phyloP scores from a whole-genome alignment of 2,888 invertebrate species.

The Apamea epomidion region DNA sequence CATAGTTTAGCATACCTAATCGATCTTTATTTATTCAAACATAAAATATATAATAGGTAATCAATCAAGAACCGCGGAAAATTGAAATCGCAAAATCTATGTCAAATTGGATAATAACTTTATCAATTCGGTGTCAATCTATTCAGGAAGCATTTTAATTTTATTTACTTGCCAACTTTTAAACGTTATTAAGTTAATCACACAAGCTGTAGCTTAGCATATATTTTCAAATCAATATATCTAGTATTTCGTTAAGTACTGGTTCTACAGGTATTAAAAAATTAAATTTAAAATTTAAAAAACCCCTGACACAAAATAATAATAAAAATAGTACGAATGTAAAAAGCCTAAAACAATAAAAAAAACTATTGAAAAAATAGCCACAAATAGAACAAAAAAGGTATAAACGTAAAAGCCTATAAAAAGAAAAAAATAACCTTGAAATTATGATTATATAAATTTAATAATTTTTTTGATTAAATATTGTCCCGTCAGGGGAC shows the following conservation, averaged over 20 bases:
- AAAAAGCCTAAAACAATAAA: too few species aligned
- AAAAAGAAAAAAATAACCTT: too few species aligned
- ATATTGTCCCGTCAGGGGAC: too few species aligned
- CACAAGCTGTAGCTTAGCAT: conserved; percentile 11
- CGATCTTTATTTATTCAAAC: neutral
- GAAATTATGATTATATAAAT: too few species aligned
- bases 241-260: conserved; percentile 21
- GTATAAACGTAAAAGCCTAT: too few species aligned
- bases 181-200: conserved; percentile 1
- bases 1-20: neutral
- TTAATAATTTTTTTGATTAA: too few species aligned
- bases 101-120: conserved; percentile 14
- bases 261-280: conserved; percentile 38
- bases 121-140: conserved; percentile 7
- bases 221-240: conserved; percentile 6
- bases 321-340: too few species aligned
- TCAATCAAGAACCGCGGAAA: neutral
- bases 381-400: too few species aligned
- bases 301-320: too few species aligned
- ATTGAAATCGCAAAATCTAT: neutral
- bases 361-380: too few species aligned
- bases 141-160: conserved; percentile 18
- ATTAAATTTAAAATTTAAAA: too few species aligned
- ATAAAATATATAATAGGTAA: conserved; percentile 1
- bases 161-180: conserved; percentile 1